These are phyloP conservation scores for Sardina pilchardus DNA, from an alignment of 2,113 vertebrate species.

Conservation along the genomic window DNA sequence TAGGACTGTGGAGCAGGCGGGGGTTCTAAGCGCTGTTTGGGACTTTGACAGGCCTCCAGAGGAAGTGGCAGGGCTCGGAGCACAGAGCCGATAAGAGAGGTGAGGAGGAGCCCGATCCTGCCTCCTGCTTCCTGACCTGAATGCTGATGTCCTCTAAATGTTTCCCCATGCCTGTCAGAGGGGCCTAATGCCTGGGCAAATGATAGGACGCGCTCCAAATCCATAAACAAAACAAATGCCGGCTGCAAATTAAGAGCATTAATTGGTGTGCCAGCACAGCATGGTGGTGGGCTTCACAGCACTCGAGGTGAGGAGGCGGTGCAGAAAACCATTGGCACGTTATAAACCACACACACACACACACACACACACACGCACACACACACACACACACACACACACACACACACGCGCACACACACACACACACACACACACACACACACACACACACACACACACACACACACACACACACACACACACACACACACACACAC, in stretches of 20 bases:
- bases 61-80: conserved; percentile 33
- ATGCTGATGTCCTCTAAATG: conserved; percentile 38
- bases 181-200: conserved; percentile 45
- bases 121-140: conserved; percentile 21
- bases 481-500: too few relatives aligned
- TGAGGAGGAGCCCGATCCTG: not conserved
- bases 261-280: conserved; percentile 27
- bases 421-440: too few relatives aligned
- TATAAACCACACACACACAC: not conserved
- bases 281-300: conserved; percentile 43
- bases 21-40: too few relatives aligned
- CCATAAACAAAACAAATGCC: conserved; percentile 42
- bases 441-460: too few relatives aligned
- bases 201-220: conserved; percentile 30
- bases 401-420: too few relatives aligned
- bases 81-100: not conserved
- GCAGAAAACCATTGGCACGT: not conserved
- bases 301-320: not conserved
- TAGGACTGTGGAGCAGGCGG: too few relatives aligned
- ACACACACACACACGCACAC: not conserved
- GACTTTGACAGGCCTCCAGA: conserved; percentile 44
- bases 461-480: too few relatives aligned
- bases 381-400: not conserved
- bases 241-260: conserved; percentile 46
- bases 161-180: conserved; percentile 40